phyloP scores from a whole-genome alignment of 2,113 vertebrate species.

The Heterochromis multidens region DNA sequence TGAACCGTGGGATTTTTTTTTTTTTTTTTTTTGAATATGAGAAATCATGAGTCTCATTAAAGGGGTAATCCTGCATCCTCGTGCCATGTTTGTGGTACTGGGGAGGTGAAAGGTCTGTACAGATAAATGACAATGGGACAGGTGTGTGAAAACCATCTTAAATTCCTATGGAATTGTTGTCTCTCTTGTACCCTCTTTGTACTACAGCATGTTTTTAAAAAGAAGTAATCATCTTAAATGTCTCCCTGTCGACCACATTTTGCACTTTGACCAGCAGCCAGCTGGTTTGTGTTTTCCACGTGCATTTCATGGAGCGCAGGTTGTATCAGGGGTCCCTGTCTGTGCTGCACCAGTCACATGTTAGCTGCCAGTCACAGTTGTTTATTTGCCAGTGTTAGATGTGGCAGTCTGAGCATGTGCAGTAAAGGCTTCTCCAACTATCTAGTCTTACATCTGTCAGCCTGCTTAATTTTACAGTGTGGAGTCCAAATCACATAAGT shows the following conservation, averaged over 20 bases:
- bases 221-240: not conserved
- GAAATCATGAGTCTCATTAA: conserved; percentile 28
- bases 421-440: not conserved
- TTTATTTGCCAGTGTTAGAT: not conserved
- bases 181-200: conserved; percentile 53
- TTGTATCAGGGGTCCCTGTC: conserved; percentile 2
- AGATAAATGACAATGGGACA: conserved; percentile 21
- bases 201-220: conserved; percentile 39
- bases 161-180: conserved; percentile 92
- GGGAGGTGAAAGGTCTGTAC: conserved; percentile 18
- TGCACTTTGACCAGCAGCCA: not conserved
- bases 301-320: not conserved
- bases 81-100: conserved; percentile 9
- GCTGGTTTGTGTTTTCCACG: not conserved
- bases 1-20: not conserved
- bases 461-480: not conserved
- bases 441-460: not conserved
- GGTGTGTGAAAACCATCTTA: conserved; percentile 65
- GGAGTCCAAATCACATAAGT: not conserved
- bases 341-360: conserved; percentile 17
- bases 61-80: conserved; percentile 2
- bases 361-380: not conserved
- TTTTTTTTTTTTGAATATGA: not conserved
- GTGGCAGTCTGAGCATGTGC: conserved; percentile 28
- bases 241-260: not conserved